A percentile compares a stretch with the other conserved stretches of the same genome.
These are phyloP conservation scores for Coregonus suidteri DNA, from an alignment of 2,797 vertebrate genomes.

Conservation along the genomic window DNA sequence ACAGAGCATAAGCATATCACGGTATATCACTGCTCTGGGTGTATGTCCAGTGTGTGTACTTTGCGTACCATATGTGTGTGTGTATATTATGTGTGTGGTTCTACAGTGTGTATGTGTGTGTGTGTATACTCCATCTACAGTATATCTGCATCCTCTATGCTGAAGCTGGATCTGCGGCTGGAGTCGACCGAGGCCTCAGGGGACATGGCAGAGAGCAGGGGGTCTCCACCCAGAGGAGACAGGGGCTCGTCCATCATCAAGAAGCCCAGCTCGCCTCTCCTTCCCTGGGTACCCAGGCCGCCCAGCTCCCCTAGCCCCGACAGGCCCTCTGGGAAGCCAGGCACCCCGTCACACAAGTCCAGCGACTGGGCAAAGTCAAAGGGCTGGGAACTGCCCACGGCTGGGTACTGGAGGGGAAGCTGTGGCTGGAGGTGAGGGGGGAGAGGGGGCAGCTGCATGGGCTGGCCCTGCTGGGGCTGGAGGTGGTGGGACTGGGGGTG, in stretches of 20 bases:
- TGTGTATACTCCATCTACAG: slow-evolving; percentile 69
- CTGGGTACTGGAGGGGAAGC: slow-evolving; percentile 75
- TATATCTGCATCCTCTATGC: slow-evolving; percentile 95
- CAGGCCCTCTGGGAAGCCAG: slow-evolving; percentile 82
- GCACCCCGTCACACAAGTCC: slow-evolving; percentile 82
- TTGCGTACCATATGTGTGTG: slow-evolving; percentile 1
- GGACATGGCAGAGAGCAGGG: slow-evolving; percentile 93
- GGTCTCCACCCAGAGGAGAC: slow-evolving; percentile 87
- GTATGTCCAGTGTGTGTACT: slow-evolving; percentile 23
- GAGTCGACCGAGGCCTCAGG: slow-evolving; percentile 93
- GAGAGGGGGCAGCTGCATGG: slow-evolving; percentile 66
- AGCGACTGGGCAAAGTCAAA: slow-evolving; percentile 89
- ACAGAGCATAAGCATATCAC: slow-evolving; percentile 36
- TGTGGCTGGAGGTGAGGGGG: slow-evolving; percentile 71
- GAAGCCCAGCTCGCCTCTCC: slow-evolving; percentile 87
- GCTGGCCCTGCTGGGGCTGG: slow-evolving; percentile 47
- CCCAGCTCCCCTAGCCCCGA: slow-evolving; percentile 80
- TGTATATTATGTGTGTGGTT: slow-evolving; percentile 9
- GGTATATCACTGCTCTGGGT: slow-evolving; percentile 31
- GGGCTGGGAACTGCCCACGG: slow-evolving; percentile 84
- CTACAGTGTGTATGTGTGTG: slow-evolving; percentile 14
- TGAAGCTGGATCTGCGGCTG: slow-evolving; percentile 97
- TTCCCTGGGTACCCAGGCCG: slow-evolving; percentile 78
- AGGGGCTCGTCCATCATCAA: slow-evolving; percentile 95
- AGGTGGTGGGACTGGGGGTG: slow-evolving; percentile 53